Conservation (phyloP, 2,113 vertebrate genomes). For the Rafetus swinhoei region DNA sequence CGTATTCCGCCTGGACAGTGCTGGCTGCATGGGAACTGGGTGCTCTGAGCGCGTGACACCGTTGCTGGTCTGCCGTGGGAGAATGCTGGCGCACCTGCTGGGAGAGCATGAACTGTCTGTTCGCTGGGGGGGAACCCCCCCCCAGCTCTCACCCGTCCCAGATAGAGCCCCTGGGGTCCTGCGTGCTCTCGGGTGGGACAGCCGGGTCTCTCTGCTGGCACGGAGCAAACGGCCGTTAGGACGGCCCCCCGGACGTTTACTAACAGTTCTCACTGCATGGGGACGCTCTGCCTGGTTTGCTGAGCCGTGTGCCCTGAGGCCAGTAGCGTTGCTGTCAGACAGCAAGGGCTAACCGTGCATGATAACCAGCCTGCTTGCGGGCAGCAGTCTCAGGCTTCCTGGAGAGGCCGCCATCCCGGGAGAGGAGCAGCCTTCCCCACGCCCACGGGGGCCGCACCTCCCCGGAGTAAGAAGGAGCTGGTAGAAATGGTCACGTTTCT, state of each 20-base stretch:
- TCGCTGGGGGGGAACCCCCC: neutral
- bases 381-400: neutral
- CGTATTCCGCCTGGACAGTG: rapidly evolving
- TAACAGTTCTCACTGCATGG: conserved; percentile 76
- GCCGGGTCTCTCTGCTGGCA: neutral
- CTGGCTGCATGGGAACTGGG: neutral
- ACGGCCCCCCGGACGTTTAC: neutral
- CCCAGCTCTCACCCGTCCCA: neutral
- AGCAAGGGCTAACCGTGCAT: conserved; percentile 45
- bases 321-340: neutral
- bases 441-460: rapidly evolving
- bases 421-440: neutral
- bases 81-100: conserved; percentile 10
- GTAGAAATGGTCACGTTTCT: neutral
- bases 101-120: conserved; percentile 71
- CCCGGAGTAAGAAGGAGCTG: neutral
- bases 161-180: neutral
- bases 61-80: neutral
- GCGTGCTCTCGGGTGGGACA: neutral
- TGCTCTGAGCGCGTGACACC: rapidly evolving
- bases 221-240: neutral
- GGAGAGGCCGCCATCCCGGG: neutral
- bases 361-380: neutral
- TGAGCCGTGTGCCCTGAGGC: neutral
- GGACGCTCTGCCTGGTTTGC: neutral